phyloP scores from a whole-genome alignment of 2,113 vertebrate species.

The Mugil cephalus region DNA sequence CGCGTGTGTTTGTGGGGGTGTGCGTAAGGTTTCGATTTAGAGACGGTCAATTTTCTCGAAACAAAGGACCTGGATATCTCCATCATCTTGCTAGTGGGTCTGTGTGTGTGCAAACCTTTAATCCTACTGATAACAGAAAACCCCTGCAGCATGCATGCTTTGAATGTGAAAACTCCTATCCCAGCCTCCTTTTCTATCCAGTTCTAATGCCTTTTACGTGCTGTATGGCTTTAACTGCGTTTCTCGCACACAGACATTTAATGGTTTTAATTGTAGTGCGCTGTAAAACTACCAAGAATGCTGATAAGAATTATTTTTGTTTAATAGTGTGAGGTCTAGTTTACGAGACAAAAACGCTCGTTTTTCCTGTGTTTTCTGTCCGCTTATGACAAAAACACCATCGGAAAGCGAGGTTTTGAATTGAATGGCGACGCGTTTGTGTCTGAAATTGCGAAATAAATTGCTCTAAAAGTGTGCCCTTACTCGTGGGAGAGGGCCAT shows the following conservation, averaged over 20 bases:
- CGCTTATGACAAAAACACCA: not conserved
- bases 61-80: slow-evolving; percentile 68
- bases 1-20: not conserved
- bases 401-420: not conserved
- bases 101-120: slow-evolving; percentile 16
- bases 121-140: slow-evolving; percentile 36
- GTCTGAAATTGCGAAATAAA: not conserved
- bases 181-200: not conserved
- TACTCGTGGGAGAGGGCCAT: slow-evolving; percentile 16
- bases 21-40: slow-evolving; percentile 49
- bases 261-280: too few relatives aligned
- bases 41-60: slow-evolving; percentile 71
- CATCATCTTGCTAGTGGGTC: slow-evolving; percentile 44
- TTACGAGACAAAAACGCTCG: too few relatives aligned
- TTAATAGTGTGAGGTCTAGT: not conserved
- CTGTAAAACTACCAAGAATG: not conserved
- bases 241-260: too few relatives aligned
- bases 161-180: not conserved
- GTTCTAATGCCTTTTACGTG: not conserved
- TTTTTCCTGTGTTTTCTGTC: not conserved
- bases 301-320: not conserved
- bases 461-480: not conserved
- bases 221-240: too few relatives aligned
- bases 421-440: not conserved
- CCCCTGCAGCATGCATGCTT: not conserved